phyloP scores from a whole-genome alignment of 2,797 vertebrate species.

The Pelodytes ibericus region DNA sequence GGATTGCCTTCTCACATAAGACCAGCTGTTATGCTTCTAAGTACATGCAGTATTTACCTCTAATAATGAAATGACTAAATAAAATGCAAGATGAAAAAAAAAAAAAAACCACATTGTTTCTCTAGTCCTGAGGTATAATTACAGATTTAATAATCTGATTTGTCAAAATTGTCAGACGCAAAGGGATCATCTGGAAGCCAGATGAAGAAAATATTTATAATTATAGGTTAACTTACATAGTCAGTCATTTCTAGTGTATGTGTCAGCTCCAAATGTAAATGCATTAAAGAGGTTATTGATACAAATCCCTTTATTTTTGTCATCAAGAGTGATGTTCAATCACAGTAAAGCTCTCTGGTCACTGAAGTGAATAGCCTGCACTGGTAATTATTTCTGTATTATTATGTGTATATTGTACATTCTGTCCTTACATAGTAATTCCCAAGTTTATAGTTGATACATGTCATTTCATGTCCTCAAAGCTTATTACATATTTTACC shows the following conservation, averaged over 20 bases:
- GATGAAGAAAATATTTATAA: slow-evolving; percentile 74
- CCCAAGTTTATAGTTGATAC: background rate
- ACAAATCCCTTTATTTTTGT: background rate
- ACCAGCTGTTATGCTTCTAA: slow-evolving; percentile 67
- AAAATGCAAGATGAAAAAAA: slow-evolving; percentile 56
- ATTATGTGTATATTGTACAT: background rate
- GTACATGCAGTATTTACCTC: slow-evolving; percentile 67
- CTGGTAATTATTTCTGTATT: background rate
- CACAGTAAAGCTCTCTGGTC: background rate
- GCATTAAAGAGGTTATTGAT: background rate
- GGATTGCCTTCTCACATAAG: slow-evolving; percentile 71
- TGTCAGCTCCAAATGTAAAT: slow-evolving; percentile 29
- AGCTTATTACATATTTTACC: too few species aligned
- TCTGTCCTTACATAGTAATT: background rate
- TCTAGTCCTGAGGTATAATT: slow-evolving; percentile 70
- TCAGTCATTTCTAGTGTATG: slow-evolving; percentile 72
- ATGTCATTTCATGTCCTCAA: background rate
- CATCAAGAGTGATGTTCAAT: background rate
- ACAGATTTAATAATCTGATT: slow-evolving; percentile 77
- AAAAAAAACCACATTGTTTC: slow-evolving; percentile 53
- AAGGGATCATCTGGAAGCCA: slow-evolving; percentile 77
- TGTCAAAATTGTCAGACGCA: slow-evolving; percentile 74
- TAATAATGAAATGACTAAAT: slow-evolving; percentile 67
- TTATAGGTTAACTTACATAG: slow-evolving; percentile 73
- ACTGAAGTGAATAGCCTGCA: background rate